Conservation (phyloP, 37 sponge, comb jelly and placozoan genomes). For the Amphimedon queenslandica region DNA sequence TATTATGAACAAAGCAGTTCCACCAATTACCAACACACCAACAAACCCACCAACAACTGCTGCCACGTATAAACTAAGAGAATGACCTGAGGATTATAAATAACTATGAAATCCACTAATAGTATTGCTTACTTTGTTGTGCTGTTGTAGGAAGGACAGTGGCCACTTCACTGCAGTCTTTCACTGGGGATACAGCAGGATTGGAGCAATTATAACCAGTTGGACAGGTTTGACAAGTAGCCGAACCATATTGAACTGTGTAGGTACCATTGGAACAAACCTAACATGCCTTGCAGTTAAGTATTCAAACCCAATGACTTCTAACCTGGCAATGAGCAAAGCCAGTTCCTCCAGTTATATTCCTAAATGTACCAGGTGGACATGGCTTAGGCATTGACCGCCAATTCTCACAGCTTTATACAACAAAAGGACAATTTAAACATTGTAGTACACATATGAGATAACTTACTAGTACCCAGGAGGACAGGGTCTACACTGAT, state of each 20-base stretch:
- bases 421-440: background rate
- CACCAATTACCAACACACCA: too few species aligned
- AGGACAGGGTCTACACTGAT: slow-evolving; percentile 35
- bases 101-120: too few species aligned
- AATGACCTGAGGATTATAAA: too few species aligned
- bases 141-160: too few species aligned
- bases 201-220: slow-evolving; percentile 24
- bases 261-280: slow-evolving; percentile 13
- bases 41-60: too few species aligned
- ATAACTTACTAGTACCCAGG: slow-evolving; percentile 50
- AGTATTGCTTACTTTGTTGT: too few species aligned
- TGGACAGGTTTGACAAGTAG: slow-evolving; percentile 33
- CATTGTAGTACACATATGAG: background rate
- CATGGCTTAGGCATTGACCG: slow-evolving; percentile 32
- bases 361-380: slow-evolving; percentile 42
- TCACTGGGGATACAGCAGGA: slow-evolving; percentile 13
- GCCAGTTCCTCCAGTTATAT: background rate
- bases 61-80: too few species aligned
- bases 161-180: background rate
- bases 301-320: background rate
- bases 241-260: slow-evolving; percentile 11
- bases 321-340: slow-evolving; percentile 20
- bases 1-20: too few species aligned
- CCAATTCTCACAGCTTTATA: slow-evolving; percentile 45
- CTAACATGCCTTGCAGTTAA: background rate